These are phyloP conservation scores for Hyla sarda DNA, from an alignment of 2,113 vertebrate species.

Conservation along the genomic window DNA sequence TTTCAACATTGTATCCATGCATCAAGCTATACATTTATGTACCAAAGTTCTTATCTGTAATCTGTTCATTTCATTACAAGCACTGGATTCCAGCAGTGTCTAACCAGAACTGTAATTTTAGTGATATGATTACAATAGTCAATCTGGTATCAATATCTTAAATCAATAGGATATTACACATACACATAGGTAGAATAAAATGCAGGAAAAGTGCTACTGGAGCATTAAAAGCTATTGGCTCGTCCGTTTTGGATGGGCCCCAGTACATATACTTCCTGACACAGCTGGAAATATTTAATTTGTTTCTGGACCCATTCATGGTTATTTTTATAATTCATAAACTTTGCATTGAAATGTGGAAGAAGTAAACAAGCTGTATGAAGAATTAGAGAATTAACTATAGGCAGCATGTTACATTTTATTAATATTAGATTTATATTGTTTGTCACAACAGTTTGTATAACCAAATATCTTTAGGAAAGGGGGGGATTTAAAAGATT, in stretches of 20 bases:
- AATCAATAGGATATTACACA: background rate
- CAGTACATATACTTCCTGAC: background rate
- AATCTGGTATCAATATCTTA: too few relatives aligned
- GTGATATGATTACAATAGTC: too few relatives aligned
- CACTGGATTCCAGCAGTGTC: too few relatives aligned
- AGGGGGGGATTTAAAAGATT: background rate
- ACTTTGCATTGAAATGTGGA: background rate
- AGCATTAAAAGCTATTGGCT: background rate
- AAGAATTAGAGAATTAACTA: constrained; percentile 6
- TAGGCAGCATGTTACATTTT: background rate
- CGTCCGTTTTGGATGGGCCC: background rate
- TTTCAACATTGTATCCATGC: too few relatives aligned
- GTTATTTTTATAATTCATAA: background rate
- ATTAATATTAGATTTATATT: constrained; percentile 16
- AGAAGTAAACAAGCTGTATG: background rate
- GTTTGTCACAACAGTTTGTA: background rate
- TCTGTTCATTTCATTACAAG: too few relatives aligned
- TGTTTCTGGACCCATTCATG: background rate
- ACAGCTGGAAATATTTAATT: background rate
- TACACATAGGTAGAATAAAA: background rate
- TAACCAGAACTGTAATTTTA: too few relatives aligned
- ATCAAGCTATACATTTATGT: too few relatives aligned
- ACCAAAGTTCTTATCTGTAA: too few relatives aligned
- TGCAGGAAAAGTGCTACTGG: background rate
- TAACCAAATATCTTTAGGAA: background rate